A percentile compares a stretch with the other conserved stretches of the same genome.
These are phyloP conservation scores for Tethea ocularis DNA, from an alignment of 2,888 invertebrate genomes.

Conservation along the genomic window DNA sequence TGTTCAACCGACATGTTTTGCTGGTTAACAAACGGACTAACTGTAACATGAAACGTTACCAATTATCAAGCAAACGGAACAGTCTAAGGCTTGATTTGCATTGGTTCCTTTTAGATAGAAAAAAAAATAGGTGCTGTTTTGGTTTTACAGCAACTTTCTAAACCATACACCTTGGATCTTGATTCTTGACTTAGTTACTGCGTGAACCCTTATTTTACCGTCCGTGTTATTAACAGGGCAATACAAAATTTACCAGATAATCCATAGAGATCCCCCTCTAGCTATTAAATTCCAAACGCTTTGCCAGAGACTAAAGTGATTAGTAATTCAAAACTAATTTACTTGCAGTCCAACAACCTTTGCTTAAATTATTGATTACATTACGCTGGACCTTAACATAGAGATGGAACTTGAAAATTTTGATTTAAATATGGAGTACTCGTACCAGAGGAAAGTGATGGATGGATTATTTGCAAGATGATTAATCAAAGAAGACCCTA, in stretches of 20 bases:
- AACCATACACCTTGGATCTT: neutral
- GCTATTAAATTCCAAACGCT: constrained; percentile 12
- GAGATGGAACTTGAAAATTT: neutral
- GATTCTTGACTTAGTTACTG: neutral
- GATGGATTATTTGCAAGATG: too few relatives aligned
- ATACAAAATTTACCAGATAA: neutral
- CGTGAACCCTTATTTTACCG: neutral
- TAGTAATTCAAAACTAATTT: constrained; percentile 46
- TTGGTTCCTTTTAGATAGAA: neutral
- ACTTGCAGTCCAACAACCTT: constrained; percentile 19
- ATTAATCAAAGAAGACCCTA: too few relatives aligned
- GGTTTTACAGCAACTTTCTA: neutral
- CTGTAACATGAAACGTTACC: neutral
- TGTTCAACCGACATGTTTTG: neutral
- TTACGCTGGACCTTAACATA: neutral
- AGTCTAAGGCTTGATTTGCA: neutral
- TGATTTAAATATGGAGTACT: neutral
- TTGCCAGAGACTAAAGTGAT: constrained; percentile 20
- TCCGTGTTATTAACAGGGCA: neutral
- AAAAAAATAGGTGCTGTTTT: neutral
- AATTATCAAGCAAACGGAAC: neutral
- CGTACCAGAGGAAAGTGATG: neutral
- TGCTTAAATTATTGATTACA: constrained; percentile 11
- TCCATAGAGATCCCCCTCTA: neutral
- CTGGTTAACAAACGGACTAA: neutral